Evolutionary conservation across 64 coral and sea anemone genomes (phyloP).

Genomic region (Astreopora myriophthalma): DNA sequence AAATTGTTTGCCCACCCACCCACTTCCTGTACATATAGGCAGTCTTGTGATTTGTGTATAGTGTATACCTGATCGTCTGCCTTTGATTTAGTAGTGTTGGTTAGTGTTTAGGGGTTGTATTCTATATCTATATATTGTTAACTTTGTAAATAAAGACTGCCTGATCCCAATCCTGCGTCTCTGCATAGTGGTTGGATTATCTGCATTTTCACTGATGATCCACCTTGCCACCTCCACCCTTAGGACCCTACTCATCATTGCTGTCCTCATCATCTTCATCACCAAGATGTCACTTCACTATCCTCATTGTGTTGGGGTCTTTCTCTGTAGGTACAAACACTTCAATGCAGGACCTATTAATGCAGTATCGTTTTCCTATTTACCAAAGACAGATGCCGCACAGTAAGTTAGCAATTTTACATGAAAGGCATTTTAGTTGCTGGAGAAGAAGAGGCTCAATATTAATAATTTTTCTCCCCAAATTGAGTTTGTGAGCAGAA

Average conservation of each 20-base stretch:
- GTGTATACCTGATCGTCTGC: no score
- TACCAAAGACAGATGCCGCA: constrained; percentile 41
- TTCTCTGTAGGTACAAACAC: constrained; percentile 86
- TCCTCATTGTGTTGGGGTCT: not conserved
- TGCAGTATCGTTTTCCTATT: constrained; percentile 84
- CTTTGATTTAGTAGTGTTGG: no score
- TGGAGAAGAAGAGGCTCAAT: not conserved
- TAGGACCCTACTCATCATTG: not conserved
- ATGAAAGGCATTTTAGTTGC: not conserved
- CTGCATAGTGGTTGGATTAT: no score
- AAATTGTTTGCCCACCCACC: no score
- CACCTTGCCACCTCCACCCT: not conserved
- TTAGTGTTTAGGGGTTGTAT: no score
- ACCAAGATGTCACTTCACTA: not conserved
- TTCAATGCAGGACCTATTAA: constrained; percentile 92
- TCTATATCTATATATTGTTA: no score
- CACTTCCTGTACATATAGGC: no score
- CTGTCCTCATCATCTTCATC: not conserved
- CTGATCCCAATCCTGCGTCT: no score
- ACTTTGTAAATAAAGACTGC: no score
- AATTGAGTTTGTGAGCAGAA: no score
- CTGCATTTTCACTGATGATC: not conserved
- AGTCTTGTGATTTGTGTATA: no score
- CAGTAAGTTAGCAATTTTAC: constrained; percentile 57
- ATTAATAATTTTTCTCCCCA: no score